Percentiles rank a stretch among this genome's conserved stretches.
These are phyloP conservation scores for Zoroaster sp. DNA, from an alignment of 53 echinoderm and acorn worm species.

Conservation along the genomic window DNA sequence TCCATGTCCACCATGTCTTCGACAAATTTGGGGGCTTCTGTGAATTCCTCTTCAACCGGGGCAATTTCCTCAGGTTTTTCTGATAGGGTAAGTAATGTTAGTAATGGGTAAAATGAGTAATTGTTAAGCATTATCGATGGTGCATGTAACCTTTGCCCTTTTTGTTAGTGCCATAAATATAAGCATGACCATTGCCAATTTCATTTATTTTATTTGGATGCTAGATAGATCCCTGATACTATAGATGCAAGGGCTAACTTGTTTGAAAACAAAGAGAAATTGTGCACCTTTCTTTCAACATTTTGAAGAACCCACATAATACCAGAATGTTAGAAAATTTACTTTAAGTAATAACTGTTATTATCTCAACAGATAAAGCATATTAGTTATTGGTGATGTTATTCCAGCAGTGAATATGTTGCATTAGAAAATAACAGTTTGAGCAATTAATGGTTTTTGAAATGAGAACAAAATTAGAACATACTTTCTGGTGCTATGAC, in stretches of 20 bases:
- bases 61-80: not conserved
- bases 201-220: too few relatives aligned
- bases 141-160: not conserved
- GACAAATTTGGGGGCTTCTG: constrained; percentile 94
- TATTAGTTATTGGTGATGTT: constrained; percentile 17
- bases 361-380: too few relatives aligned
- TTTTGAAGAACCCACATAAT: too few relatives aligned
- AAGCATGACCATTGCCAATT: not conserved
- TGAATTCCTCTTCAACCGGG: constrained; percentile 33
- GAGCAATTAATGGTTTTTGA: not conserved
- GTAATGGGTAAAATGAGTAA: not conserved
- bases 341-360: too few relatives aligned
- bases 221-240: not conserved
- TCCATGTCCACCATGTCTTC: constrained; percentile 99
- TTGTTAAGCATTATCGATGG: not conserved
- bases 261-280: too few relatives aligned
- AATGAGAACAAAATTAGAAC: not conserved
- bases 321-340: too few relatives aligned
- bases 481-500: constrained; percentile 43
- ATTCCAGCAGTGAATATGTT: constrained; percentile 4
- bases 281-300: too few relatives aligned
- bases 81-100: not conserved
- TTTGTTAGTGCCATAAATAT: not conserved
- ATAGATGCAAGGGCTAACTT: too few relatives aligned
- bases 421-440: not conserved